These are phyloP conservation scores for Galerucella nymphaeae DNA, from an alignment of 2,888 invertebrate genomes.

Conservation along the genomic window DNA sequence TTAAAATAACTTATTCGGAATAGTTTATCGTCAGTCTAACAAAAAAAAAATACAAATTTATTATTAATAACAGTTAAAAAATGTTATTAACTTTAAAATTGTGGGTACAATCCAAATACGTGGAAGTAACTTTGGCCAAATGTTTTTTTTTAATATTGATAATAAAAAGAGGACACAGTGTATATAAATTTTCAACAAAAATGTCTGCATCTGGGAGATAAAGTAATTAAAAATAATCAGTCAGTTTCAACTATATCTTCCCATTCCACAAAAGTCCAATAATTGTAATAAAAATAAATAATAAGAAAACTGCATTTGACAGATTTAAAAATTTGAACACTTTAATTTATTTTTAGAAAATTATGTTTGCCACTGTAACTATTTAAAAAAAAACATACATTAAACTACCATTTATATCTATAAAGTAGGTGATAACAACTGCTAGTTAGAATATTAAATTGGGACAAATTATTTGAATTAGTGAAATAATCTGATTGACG, in stretches of 20 bases:
- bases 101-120: background rate
- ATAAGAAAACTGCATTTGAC: background rate
- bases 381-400: background rate
- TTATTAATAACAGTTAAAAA: constrained; percentile 25
- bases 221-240: background rate
- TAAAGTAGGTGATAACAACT: too few relatives aligned
- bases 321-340: too few relatives aligned
- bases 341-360: too few relatives aligned
- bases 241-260: background rate
- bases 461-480: too few relatives aligned
- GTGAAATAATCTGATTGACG: too few relatives aligned
- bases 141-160: too few relatives aligned
- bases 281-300: background rate
- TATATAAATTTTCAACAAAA: background rate
- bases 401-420: too few relatives aligned
- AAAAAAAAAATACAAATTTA: constrained; percentile 31
- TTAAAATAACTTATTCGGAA: constrained; percentile 24
- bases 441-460: too few relatives aligned
- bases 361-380: background rate
- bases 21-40: constrained; percentile 41
- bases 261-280: constrained; percentile 1
- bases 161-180: too few relatives aligned
- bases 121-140: background rate
- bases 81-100: constrained; percentile 36
- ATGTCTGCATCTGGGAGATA: background rate